Base-by-base conservation (phyloP, 2,888 invertebrate species). In the Dynastes maya region DNA sequence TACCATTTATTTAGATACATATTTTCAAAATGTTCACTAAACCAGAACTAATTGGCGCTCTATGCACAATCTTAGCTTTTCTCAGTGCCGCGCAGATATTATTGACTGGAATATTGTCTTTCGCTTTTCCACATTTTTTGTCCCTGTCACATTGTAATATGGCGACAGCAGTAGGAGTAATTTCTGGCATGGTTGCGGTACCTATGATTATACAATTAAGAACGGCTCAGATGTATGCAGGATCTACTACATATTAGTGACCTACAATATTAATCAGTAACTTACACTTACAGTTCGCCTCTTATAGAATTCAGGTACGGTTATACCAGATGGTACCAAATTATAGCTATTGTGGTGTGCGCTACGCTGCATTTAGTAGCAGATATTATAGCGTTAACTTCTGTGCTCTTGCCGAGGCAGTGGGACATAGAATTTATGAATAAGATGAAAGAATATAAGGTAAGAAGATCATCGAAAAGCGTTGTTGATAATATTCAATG, bases 81-180 rank as follows among this genome's bases (percentile, higher is more conserved):
- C 87, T 83, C 0, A 88, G 90, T 2, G 84, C 83, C 2, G 85
- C 83, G 80, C 89, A 90, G 84, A 90, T 91, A 0, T 89, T 91
- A 51, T 87, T 89, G 0, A 90, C 90, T 0, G 91, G 90, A 16
- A 84, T 85, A 0, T 90, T 85, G 0, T 85, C 82, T 27, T 83
- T 84, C 74, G 79, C 80, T 13, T 82, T 85, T 67, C 81, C 84
- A 2, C 83, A 83, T 65, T 81, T 83, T 64, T 79, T 84, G 71
- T 55, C 81, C 6, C 76, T 84, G 58, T 78, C 83, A 40, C 80
- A 82, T 68, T 82, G 82, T 71, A 82, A 82, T 64, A 32, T 83
- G 22, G 80, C 84, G 6, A 85, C 83, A 2, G 77, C 82, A 9
- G 78, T 80, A 29, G 85, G 84, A 49, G 77, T 85, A 0, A 78